phyloP scores from a whole-genome alignment of 2,888 invertebrate genomes.

The Apotomis capreana region DNA sequence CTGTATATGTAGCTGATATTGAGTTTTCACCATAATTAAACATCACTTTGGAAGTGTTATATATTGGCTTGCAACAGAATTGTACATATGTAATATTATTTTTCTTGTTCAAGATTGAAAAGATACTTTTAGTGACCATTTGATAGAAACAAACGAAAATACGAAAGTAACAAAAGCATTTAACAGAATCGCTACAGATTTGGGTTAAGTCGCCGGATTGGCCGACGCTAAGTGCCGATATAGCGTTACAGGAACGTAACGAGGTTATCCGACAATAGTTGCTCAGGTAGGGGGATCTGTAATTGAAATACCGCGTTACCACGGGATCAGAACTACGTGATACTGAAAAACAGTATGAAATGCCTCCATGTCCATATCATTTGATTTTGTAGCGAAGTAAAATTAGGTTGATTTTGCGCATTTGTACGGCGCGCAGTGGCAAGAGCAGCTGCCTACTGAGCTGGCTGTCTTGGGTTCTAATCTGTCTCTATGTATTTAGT shows the following conservation, averaged over 20 bases:
- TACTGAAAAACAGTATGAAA: not conserved
- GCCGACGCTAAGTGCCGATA: not conserved
- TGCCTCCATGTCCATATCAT: not conserved
- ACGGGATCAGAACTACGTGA: not conserved
- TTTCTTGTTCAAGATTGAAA: no score
- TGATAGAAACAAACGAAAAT: not conserved
- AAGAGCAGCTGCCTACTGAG: no score
- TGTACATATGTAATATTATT: no score
- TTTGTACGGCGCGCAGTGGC: no score
- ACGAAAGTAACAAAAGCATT: not conserved
- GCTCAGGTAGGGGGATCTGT: slow-evolving; percentile 4
- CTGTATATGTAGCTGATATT: no score
- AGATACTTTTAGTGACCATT: no score
- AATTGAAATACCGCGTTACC: slow-evolving; percentile 14
- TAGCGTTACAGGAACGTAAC: slow-evolving; percentile 7
- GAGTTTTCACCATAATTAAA: no score
- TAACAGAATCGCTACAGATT: not conserved
- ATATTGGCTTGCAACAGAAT: no score
- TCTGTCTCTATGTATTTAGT: no score
- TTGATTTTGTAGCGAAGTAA: not conserved
- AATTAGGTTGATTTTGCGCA: no score
- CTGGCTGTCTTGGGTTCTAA: no score
- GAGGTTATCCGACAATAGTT: slow-evolving; percentile 18
- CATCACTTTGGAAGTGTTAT: no score
- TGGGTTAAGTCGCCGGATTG: not conserved